These are phyloP conservation scores for Phrixothrix hirtus DNA, from an alignment of 2,888 invertebrate genomes.

Conservation along the genomic window DNA sequence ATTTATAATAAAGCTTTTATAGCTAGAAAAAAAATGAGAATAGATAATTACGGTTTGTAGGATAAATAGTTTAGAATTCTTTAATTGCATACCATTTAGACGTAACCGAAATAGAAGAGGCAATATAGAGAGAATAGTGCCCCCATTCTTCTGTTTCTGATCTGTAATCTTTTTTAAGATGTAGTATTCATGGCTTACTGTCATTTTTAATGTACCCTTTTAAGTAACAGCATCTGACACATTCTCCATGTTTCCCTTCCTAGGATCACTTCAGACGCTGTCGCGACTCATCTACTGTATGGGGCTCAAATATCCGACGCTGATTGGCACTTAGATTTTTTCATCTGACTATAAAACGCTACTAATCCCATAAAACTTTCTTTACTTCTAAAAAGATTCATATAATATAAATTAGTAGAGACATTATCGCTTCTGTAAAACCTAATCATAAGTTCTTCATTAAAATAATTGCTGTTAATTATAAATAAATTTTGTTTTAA, in stretches of 20 bases:
- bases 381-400: too few relatives aligned
- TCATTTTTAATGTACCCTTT: slow-evolving; percentile 50
- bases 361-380: slow-evolving; percentile 33
- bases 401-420: slow-evolving; percentile 7
- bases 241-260: slow-evolving; percentile 53
- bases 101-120: too few relatives aligned
- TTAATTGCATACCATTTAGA: too few relatives aligned
- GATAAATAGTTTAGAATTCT: too few relatives aligned
- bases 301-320: slow-evolving; percentile 52
- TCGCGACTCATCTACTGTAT: slow-evolving; percentile 53
- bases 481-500: too few relatives aligned
- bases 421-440: too few relatives aligned
- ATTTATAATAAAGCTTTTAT: too few relatives aligned
- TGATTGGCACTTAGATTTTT: slow-evolving; percentile 50
- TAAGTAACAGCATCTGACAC: slow-evolving; percentile 53
- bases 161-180: slow-evolving; percentile 8
- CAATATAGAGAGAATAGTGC: slow-evolving; percentile 2
- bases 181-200: slow-evolving; percentile 44
- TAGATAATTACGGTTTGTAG: too few relatives aligned
- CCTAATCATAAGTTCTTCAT: too few relatives aligned
- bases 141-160: slow-evolving; percentile 1
- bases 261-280: slow-evolving; percentile 51
- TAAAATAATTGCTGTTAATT: too few relatives aligned
- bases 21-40: too few relatives aligned
- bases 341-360: slow-evolving; percentile 35